These are phyloP conservation scores for Drosophila carrolli DNA, from an alignment of 1,140 invertebrate species.

Conservation along the genomic window DNA sequence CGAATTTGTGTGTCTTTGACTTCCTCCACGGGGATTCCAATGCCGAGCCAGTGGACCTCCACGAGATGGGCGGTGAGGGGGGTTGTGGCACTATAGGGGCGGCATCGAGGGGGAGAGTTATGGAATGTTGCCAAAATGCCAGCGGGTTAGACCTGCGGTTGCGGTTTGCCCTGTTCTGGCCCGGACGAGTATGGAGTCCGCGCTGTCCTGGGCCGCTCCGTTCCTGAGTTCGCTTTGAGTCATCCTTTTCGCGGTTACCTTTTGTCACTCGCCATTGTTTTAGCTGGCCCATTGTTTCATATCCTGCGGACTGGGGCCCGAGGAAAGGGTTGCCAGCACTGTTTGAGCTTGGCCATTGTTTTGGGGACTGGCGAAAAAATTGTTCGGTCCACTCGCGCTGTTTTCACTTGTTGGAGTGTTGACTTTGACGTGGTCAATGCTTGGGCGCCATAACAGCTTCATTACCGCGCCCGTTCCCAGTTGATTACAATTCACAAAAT, in stretches of 20 bases:
- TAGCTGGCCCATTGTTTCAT: slow-evolving; percentile 46
- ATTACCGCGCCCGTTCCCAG: slow-evolving; percentile 49
- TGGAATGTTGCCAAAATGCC: slow-evolving; percentile 50
- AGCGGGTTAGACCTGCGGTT: slow-evolving; percentile 43
- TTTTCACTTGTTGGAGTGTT: slow-evolving; percentile 45
- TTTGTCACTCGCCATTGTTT: slow-evolving; percentile 62
- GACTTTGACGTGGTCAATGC: slow-evolving; percentile 62
- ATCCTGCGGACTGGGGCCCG: neutral
- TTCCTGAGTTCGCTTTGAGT: slow-evolving; percentile 22
- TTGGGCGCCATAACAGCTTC: slow-evolving; percentile 50
- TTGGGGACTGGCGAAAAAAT: neutral
- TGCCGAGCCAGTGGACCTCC: neutral
- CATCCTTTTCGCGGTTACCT: slow-evolving; percentile 55
- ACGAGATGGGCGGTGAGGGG: neutral
- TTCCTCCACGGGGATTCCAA: slow-evolving; percentile 7
- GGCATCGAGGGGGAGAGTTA: slow-evolving; percentile 3
- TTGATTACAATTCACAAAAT: slow-evolving; percentile 62
- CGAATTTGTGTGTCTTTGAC: slow-evolving; percentile 31
- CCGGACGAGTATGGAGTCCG: neutral
- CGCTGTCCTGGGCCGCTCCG: slow-evolving; percentile 1
- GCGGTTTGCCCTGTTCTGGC: slow-evolving; percentile 21
- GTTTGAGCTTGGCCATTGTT: slow-evolving; percentile 50
- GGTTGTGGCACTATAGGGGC: neutral
- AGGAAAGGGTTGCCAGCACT: slow-evolving; percentile 1
- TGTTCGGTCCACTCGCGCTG: slow-evolving; percentile 11